Evolutionary conservation across 2,888 invertebrate genomes (phyloP), one percentile per base, ranked within the genome.

Genomic region (Synergus gifuensis): DNA sequence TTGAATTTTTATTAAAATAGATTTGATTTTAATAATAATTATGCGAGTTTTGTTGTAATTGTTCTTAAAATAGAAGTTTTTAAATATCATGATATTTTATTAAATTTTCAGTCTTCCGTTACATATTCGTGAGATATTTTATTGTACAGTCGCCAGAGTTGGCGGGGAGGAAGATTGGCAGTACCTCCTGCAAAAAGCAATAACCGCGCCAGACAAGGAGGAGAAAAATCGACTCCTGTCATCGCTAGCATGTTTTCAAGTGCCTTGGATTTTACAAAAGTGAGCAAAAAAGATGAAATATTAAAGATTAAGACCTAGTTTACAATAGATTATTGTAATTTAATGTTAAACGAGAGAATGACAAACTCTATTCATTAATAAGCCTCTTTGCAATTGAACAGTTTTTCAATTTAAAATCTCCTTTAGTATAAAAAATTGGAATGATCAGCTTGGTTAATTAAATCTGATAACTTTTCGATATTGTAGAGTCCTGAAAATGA

Each of bases 221-320:
- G 90, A 90, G 76, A 90, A 85, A 66, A 84, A 87, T 77, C 86
- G 86, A 49, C 78, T 91, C 44, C 79, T 91, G n/a, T 88, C 88
- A 5, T 87, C 90, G n/a, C 83, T 90, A 46, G 88, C 89, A 11
- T 91, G 91, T 76, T 90, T 91, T 78, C 88, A 91, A 81, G 86
- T 86, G 11, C 87, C 90, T 0, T 89, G 89, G 88, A 87, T 91
- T 76, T 79, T 91, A 42, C 89, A 91, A 79, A 84, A 88, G 91
- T 91, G 79, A 89, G 88, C 87, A 63, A 16, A 14, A 63, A 54
- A 54, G 9, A 67, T 46, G 22, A 67, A 46, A 67, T 67, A 46
- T 83, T 79, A 60, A 79, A 80, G 58, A 79, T 40, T 4, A n/a
- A 16, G 64, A 11, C 64, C 46, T 46, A 28, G 64, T 64, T 76